Evolutionary conservation across 2,888 invertebrate species (phyloP).

Genomic region (Dorcus parallelipipedus): DNA sequence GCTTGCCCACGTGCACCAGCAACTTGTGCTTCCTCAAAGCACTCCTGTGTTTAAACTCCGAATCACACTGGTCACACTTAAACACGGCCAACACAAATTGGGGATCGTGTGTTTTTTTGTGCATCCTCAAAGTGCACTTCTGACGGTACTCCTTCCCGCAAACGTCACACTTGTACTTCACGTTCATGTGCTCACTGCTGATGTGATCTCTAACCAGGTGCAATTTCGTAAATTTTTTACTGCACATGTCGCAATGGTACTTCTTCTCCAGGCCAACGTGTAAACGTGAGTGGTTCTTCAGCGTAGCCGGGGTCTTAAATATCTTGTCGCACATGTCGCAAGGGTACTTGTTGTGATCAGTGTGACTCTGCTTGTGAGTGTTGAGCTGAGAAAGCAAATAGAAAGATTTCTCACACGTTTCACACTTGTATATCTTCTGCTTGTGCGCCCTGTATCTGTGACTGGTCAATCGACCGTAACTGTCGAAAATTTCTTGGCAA

Average conservation of each 20-base stretch:
- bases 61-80: no score
- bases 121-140: slow-evolving; percentile 10
- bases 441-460: slow-evolving; percentile 20
- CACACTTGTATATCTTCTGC: slow-evolving; percentile 52
- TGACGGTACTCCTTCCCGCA: slow-evolving; percentile 18
- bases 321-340: slow-evolving; percentile 56
- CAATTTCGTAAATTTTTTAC: slow-evolving; percentile 22
- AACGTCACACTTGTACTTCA: slow-evolving; percentile 16
- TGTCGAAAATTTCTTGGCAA: neutral
- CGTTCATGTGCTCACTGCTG: slow-evolving; percentile 18
- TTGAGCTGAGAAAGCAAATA: slow-evolving; percentile 55
- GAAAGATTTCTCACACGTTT: slow-evolving; percentile 54
- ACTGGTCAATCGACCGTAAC: neutral
- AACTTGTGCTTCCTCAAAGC: no score
- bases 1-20: slow-evolving; percentile 10
- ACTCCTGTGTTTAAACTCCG: no score
- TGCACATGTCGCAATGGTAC: slow-evolving; percentile 20
- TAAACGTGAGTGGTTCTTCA: neutral
- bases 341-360: slow-evolving; percentile 50
- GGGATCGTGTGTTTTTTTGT: slow-evolving; percentile 8
- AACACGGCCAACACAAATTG: no score
- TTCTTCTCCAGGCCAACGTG: neutral
- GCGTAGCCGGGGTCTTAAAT: slow-evolving; percentile 37
- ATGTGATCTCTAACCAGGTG: slow-evolving; percentile 24
- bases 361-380: slow-evolving; percentile 54